Base-by-base conservation (phyloP, 2,113 vertebrate genomes). In the Rhinoptilus africanus region DNA sequence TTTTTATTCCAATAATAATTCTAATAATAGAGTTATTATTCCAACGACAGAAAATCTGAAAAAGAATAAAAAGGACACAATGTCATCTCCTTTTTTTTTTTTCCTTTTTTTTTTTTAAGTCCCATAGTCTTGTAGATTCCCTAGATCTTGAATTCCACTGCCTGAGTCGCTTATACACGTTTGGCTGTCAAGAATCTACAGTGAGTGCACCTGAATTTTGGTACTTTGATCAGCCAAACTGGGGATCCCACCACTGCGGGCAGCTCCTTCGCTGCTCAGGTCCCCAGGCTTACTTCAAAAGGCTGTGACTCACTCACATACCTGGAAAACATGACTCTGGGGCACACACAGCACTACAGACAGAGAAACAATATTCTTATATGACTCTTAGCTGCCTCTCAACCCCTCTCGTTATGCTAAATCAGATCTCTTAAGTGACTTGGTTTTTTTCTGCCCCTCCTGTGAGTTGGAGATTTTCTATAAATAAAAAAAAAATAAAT, bases 221-320 rank as follows among this genome's bases (percentile, higher is more conserved):
- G 37, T 59, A 6, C n/a, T 88, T 85, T 28, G n/a, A 48, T 54
- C 26, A 37, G 15, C 2, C 13, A 48, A 22, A 48, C 19, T 15
- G 6, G 24, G 39, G n/a, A 14, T 2, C 3, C 5, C 26, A 27
- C 4, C 37, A 47, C 9, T 1, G 0, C 7, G 34, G 15, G 35
- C 34, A 57, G 20, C 7, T 63, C 32, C 63, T 35, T 62, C 4
- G 0, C 32, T 57, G 9, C 18, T 48, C 39, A 8, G 0, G 0
- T 51, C 16, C 69, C 12, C 26, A 59, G 17, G 12, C 39, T 82
- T 59, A 63, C 20, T 73, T 68, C n/a, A 30, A 48, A 68, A 68
- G 20, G 32, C 32, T 45, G 7, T 51, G 28, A 80, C 20, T 26
- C 13, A 17, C 47, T 78, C 62, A 53, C 12, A 23, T 5, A 43